Evolutionary conservation across 1,140 invertebrate genomes (phyloP), one percentile per base, ranked within the genome.

Genomic region (Macrobrachium rosenbergii): DNA sequence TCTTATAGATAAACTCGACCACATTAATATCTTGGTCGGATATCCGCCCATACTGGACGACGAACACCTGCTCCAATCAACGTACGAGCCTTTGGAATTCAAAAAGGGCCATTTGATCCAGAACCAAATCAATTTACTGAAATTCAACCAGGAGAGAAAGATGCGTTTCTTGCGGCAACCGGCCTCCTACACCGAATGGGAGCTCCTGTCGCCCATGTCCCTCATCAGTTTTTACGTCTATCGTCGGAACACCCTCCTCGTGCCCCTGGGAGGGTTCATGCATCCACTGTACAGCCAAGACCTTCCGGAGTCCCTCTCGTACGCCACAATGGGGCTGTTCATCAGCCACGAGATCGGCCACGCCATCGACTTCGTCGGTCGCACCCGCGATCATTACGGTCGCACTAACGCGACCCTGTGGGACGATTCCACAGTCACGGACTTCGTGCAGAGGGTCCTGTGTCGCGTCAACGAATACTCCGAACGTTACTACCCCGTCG

Each of bases 311-410:
- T 14, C 43, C 43, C 62, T 86, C 8, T 28, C 83, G 21, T 86
- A 79, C 67, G 83, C 83, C 21, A 79, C 83, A 10, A 79, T 86
- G 75, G 83, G 83, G 12, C 12, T 64, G 19, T 78, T 86, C 23
- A 86, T 86, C 17, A 78, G 83, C 58, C 83, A 86, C 63, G 83
- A 86, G 58, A 43, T 86, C 10, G 83, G 76, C 10, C 83, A 86
- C 52, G 43, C 83, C 19, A 19, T 86, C 2, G 83, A 86, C 62
- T 72, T 78, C 21, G 63, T 86, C 60, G 83, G 83, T n/a, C 75
- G 76, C 45, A 78, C 63, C 2, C 63, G 83, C 14, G 76, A 86
- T n/a, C 6, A 16, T 17, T 59, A 79, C 14, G 83, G 83, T 12
- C 62, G 76, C 19, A 77, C 64, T 7, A 86, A 86, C 60, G 64